These are phyloP conservation scores for Ceyx erithaca DNA, from an alignment of 2,797 vertebrate genomes.

Conservation along the genomic window DNA sequence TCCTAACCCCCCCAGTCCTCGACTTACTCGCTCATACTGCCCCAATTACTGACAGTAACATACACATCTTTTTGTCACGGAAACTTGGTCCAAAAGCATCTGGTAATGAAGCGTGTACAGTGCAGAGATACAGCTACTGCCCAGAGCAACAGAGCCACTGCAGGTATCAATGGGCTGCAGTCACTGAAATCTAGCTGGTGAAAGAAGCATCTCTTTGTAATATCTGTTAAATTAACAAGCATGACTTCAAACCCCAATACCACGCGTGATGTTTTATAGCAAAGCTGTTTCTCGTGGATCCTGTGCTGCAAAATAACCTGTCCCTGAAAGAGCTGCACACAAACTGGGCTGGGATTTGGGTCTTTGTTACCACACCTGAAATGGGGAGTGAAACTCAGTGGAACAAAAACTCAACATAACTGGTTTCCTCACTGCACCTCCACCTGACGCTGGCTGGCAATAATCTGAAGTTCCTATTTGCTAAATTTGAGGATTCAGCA, in stretches of 20 bases:
- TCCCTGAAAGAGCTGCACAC: accelerated
- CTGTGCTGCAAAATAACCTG: not conserved
- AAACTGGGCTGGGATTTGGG: not conserved
- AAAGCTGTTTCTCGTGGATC: not conserved
- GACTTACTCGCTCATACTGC: not conserved
- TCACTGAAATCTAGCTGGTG: not conserved
- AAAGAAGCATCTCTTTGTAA: not conserved
- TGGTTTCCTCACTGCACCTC: not conserved
- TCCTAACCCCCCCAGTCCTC: not conserved
- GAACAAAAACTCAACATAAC: not conserved
- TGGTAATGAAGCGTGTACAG: not conserved
- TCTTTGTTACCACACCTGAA: not conserved
- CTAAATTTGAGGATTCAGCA: not conserved
- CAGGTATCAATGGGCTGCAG: not conserved
- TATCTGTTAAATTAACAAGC: constrained; percentile 33
- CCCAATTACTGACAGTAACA: constrained; percentile 12
- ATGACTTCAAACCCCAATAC: not conserved
- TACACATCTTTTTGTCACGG: not conserved
- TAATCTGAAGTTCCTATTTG: accelerated
- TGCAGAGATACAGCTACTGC: not conserved
- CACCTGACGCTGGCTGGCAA: not conserved
- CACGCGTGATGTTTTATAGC: not conserved
- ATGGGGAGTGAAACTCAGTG: not conserved
- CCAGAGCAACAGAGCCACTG: not conserved
- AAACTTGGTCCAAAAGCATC: not conserved